Evolutionary conservation across 2,888 invertebrate species (phyloP), one percentile per base, ranked within the genome.

Genomic region (Diachrysia chrysitis): DNA sequence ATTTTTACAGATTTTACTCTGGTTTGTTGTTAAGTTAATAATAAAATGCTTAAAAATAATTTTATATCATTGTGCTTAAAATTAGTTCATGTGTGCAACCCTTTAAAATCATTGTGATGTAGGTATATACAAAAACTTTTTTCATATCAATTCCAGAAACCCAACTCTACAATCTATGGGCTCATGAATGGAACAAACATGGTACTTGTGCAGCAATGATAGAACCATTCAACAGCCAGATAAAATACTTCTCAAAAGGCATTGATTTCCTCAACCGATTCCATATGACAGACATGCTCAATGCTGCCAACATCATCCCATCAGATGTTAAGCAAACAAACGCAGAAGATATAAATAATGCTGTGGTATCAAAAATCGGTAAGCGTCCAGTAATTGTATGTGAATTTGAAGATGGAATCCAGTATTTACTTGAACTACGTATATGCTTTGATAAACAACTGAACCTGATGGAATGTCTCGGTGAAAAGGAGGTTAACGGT

Each of bases 131-230:
- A 25, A 32, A 32, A 32, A 32, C 29, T 32, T 9, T 9, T 9
- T 9, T 32, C 9, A 7, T 9, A 32, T 32, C 9, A 32, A 9
- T 82, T 88, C 16, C 85, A 93, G 93, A 87, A 32, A 90, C 89
- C 35, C 82, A 87, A 21, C 73, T 84, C 25, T 93, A 96, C 79
- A 94, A 96, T 7, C 95, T 98, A 48, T 98, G 97, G 97, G 93
- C 96, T 70, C 97, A 98, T 83, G 98, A 98, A 87, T 98, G 98
- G 98, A 86, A 94, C 0, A 98, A 98, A 83, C 98, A 98, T 85
- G 98, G 98, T 14, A 97, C 97, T 0, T 98, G 98, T 84, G 97
- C 97, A 0, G 92, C 96, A 2, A 71, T 86, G 12, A 73, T 97
- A 2, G 91, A 95, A 0, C 78, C 89, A 1, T 83, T 97, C 0